A percentile compares a stretch with the other conserved stretches of the same genome.
Evolutionary conservation across 2,888 invertebrate genomes (phyloP).

Genomic region (Beris chalybata): DNA sequence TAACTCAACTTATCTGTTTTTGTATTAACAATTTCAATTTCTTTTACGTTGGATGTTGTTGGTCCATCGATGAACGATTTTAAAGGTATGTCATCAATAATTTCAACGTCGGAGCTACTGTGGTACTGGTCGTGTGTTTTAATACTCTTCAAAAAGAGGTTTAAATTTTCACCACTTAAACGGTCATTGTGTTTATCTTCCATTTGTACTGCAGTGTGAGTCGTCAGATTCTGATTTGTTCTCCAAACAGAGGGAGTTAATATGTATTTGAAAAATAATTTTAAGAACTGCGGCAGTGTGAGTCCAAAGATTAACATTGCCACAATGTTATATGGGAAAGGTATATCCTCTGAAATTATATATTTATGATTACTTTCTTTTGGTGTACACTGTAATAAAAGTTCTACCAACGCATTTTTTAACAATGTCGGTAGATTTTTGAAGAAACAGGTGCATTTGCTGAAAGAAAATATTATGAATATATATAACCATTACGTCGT

Average conservation of each 20-base stretch:
- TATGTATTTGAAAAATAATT: constrained; percentile 4
- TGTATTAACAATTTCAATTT: too few relatives aligned
- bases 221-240: too few relatives aligned
- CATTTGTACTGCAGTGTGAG: not conserved
- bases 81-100: too few relatives aligned
- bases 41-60: too few relatives aligned
- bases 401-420: not conserved
- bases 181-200: too few relatives aligned
- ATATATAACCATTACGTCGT: constrained; percentile 1
- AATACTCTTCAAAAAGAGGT: not conserved
- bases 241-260: not conserved
- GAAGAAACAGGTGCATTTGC: not conserved
- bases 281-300: not conserved
- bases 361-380: not conserved
- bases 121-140: not conserved
- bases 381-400: not conserved
- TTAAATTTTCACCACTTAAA: constrained; percentile 15
- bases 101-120: too few relatives aligned
- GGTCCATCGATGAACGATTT: too few relatives aligned
- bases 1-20: too few relatives aligned
- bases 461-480: constrained; percentile 1
- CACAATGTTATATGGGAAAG: constrained; percentile 2
- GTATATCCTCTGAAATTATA: not conserved
- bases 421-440: constrained; percentile 4
- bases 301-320: constrained; percentile 3